Conservation (phyloP, 2,797 vertebrate genomes). For the Scomberomorus guttatus region DNA sequence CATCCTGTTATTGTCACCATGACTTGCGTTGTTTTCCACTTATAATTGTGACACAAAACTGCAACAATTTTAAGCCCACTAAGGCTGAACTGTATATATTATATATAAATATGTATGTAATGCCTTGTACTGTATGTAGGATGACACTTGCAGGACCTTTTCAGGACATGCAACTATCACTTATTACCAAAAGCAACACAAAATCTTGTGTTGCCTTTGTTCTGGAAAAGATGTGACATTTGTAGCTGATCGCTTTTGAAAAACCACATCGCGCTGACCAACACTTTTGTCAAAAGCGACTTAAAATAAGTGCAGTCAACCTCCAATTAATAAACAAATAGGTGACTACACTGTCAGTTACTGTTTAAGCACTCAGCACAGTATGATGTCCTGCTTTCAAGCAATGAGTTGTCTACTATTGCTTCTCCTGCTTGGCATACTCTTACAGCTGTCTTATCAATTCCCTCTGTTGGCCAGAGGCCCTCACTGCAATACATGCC, state of each 20-base stretch:
- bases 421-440: background rate
- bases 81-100: background rate
- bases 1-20: background rate
- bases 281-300: background rate
- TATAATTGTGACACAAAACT: background rate
- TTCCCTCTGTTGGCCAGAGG: conserved; percentile 36
- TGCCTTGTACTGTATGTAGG: background rate
- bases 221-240: background rate
- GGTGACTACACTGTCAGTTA: background rate
- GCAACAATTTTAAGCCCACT: background rate
- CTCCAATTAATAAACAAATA: background rate
- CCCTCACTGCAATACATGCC: conserved; percentile 21
- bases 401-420: background rate
- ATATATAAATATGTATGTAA: too few relatives aligned
- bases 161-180: background rate
- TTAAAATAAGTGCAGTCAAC: background rate
- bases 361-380: background rate
- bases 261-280: background rate
- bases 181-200: background rate
- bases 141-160: background rate
- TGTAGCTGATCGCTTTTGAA: background rate
- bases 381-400: background rate
- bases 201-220: background rate
- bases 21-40: background rate
- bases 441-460: background rate